Base-by-base conservation (phyloP, 1,140 invertebrate species). In the Pseudobourletiella spinata region DNA sequence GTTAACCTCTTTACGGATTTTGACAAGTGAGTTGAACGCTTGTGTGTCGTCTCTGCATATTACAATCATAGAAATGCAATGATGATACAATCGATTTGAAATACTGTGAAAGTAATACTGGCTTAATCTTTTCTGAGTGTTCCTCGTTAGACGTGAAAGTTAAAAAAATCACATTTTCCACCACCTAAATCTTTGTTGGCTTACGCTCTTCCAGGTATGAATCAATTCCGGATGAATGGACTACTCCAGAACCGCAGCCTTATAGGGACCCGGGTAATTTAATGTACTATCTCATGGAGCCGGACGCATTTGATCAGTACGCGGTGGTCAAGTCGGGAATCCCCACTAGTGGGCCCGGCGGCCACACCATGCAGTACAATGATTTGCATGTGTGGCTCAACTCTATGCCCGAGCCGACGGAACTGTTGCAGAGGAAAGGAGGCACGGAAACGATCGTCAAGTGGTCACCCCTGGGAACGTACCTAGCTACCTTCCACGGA, bases 401-500 rank as follows among this genome's bases (percentile, higher is more conserved):
- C 77, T 84, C 86, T 24, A 78, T 86, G n/a, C 90, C 91, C 1
- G 93, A 98, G 72, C 90, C 92, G 20, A 79, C 80, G 14, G 72
- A 85, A 57, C 61, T 95, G 15, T 88, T 95, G 76, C 88, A 93
- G 71, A 82, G 94, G 77, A 80, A 82, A 30, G 89, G 85, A 63
- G 96, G 93, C 91, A 94, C 92, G 15, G 93, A 98, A 74, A 91
- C 89, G 0, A 93, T 93, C 73, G 88, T 95, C 1, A 88, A 89
- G 69, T 99, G 96, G 95, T 98, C 95, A 22, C 95, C 94, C 1
- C 77, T 94, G 35, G 97, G 97, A 32, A 97, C 94, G 1, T 99
- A 95, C 76, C 77, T 99, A 39, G 85, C 93, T 0, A 98, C 96
- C 0, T 94, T 98, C 76, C 96, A 99, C 75, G 86, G 86, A 73